Conservation (phyloP, 2,888 invertebrate genomes). For the Camptogramma bilineatum region DNA sequence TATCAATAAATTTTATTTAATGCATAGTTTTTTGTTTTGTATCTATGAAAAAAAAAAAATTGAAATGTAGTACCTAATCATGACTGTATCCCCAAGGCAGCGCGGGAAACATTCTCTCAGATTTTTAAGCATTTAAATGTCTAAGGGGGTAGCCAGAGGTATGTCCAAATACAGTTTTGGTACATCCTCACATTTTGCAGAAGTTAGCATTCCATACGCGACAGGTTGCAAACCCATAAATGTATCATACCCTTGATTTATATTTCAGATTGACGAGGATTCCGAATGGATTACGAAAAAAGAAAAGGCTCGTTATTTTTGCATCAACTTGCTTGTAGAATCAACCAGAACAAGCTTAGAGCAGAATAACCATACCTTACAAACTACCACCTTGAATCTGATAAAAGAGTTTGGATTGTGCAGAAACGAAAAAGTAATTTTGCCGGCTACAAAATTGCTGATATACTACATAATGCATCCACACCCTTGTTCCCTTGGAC, state of each 20-base stretch:
- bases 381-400: conserved; percentile 81
- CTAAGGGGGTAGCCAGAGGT: too few species aligned
- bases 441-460: conserved; percentile 81
- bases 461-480: conserved; percentile 88
- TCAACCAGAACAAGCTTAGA: conserved; percentile 79
- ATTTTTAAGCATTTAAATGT: too few species aligned
- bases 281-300: conserved; percentile 61
- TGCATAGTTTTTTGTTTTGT: background rate
- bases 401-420: conserved; percentile 81
- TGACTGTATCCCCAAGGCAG: too few species aligned
- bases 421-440: conserved; percentile 66
- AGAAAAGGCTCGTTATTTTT: conserved; percentile 64
- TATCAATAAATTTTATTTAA: background rate
- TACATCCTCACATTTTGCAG: too few species aligned
- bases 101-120: too few species aligned
- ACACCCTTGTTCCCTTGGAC: conserved; percentile 79
- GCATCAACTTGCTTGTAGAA: conserved; percentile 75
- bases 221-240: too few species aligned
- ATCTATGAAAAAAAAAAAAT: too few species aligned
- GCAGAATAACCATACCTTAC: conserved; percentile 79
- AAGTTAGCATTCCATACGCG: too few species aligned
- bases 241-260: too few species aligned
- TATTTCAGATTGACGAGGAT: conserved; percentile 57
- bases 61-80: too few species aligned
- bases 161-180: too few species aligned